Base-by-base conservation (phyloP, 2,888 invertebrate genomes). In the Labia minor region DNA sequence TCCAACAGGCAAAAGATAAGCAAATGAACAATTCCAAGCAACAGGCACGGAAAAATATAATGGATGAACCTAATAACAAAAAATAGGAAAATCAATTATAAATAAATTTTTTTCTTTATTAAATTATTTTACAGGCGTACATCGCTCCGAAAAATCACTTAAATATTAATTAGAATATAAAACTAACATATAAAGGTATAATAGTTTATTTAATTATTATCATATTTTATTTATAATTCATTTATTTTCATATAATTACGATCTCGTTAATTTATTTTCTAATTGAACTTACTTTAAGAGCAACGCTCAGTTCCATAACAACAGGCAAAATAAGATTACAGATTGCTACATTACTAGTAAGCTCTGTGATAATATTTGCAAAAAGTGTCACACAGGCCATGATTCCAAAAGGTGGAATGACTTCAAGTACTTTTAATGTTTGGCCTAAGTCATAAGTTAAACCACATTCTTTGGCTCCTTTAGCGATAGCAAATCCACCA, bases 1-100 rank as follows among this genome's bases (percentile, higher is more conserved):
- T 4, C 68, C 68, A 16, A 66, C 66, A 18, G 68, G 68, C 33
- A 68, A 11, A 20, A 61, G 21, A 21, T 66, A 68, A 26, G 66
- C 63, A 19, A 62, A 67, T 1, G 67, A 68, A 11, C 68, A 64
- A 37, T 66, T 19, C 14, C 66, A n/a, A 1, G 37, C 16, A 8
- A 61, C 66, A 26, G 68, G 68, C 10, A 66, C 18, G 18, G 64
- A 20, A 0, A 68, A 16, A 19, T 68, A 68, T 1, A 63, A 19
- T 8, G 49, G 49, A 49, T 49, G 14, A 16, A 49, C 14, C 49
- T 49, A 14, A 16, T 8, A 26, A 26, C 26, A 26, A 6, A 26
- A 26, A 26, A 26, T 26, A 26, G 3, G 26, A 26, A 26, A 26
- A 26, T 26, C n/a, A n/a, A n/a, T n/a, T n/a, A n/a, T n/a, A n/a